Evolutionary conservation across 2,888 invertebrate genomes (phyloP), one percentile per base, ranked within the genome.

Genomic region (Nebria salina): DNA sequence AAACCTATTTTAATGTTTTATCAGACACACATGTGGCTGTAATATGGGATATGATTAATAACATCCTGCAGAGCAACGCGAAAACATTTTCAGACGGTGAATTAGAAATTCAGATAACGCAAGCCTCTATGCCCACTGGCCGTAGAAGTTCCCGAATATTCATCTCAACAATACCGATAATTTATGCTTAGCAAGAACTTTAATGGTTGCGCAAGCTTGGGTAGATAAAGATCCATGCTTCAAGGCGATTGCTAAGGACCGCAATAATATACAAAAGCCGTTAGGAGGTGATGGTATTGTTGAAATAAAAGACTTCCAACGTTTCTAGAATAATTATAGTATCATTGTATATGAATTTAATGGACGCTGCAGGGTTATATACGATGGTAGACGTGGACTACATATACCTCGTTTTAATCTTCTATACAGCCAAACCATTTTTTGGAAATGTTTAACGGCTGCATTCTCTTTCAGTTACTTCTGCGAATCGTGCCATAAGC

Each of bases 161-260:
- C 25, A 75, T 83, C 5, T 20, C 11, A 73, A 3, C 83, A 83
- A 11, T 82, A 83, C 64, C 25, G 85, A 84, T 65, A 82, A 83
- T 42, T 15, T 83, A 8, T 8, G 43, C 9, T 8, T 43, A 43
- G 43, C 43, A 9, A 6, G 43, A 43, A 1, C 43, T 43, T 70
- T 84, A 13, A 83, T 83, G 1, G 77, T 84, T 4, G 82, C 82
- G 0, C 81, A 43, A n/a, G 82, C 84, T 0, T 11, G 75, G 13
- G 77, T 42, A 2, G 75, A 70, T 0, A 83, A 83, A 66, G 79
- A 83, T 73, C 75, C 76, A 76, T 54, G 65, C 82, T 64, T 77
- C 70, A 8, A 13, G 34, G 15, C 72, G 77, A 68, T 82, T 42
- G 13, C 81, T 76, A 25, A 72, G 78, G 73, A 25, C 75, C 2